Base-by-base conservation (phyloP, 1,140 invertebrate species). In the Bombus difficillimus region DNA sequence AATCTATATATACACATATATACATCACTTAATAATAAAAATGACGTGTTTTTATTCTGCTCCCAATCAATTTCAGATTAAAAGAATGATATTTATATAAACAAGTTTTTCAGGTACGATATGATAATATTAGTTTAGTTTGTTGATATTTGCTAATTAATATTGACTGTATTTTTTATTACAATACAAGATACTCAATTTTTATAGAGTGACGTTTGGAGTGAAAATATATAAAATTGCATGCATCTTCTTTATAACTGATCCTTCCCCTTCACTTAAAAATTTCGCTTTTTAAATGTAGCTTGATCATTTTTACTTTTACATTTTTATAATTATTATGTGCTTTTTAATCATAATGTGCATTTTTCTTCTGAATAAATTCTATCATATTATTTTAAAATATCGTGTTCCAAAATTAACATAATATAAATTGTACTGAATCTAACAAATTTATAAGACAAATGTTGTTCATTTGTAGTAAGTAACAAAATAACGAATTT, bases 211-310 rank as follows among this genome's bases (percentile, higher is more conserved):
- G 37, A 69, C 75, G 18, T 84, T 88, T 81, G 41, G 64, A 80
- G 85, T 89, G 87, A 90, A 91, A 86, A 89, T 86, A 89, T 88
- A 84, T 88, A 77, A 89, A 85, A 53, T 64, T 85, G 89, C 86
- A 89, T 89, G 81, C 28, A 59, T 68, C 9, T 73, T 32, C 13
- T 83, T 41, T 47, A 39, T 39, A 59, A 66, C 13, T 78, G 72
- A 84, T 71, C 5, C 18, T 73, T 4, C 15, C 3, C 8, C 57
- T 41, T 37, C 73, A 62, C 37, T 84, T 77, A 8, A 59, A 37
- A 69, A 73, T 3, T 62, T 74, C 39, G 71, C 71, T 57, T 68
- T 73, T 37, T 39, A 62, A 12, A 41, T n/a, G 12, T 32, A 69
- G n/a, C 59, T 22, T 62, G 18, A 78, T 82, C 53, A 41, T 66